A percentile compares a stretch with the other conserved stretches of the same genome.
phyloP scores from a whole-genome alignment of 2,113 vertebrate species.

The Poecilia latipinna region DNA sequence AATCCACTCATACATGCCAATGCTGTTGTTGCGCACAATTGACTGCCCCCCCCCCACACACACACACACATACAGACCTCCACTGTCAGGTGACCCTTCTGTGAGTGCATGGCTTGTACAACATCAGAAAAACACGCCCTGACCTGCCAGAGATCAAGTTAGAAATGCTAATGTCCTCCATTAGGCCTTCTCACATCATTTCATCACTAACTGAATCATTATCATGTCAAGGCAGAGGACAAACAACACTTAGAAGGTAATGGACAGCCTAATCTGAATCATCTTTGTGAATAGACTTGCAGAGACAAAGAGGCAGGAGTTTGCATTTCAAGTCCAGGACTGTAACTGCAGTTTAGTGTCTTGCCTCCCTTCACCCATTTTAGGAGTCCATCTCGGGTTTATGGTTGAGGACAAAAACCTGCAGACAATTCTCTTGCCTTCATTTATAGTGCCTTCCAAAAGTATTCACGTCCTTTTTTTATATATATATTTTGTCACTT shows the following conservation, averaged over 20 bases:
- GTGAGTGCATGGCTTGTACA: too few relatives aligned
- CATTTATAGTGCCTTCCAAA: too few relatives aligned
- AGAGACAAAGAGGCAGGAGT: constrained; percentile 5
- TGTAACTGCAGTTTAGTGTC: not conserved
- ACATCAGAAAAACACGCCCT: constrained; percentile 24
- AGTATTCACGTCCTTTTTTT: too few relatives aligned
- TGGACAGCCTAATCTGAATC: constrained; percentile 30
- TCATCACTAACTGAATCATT: constrained; percentile 61
- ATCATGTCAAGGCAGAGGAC: constrained; percentile 50
- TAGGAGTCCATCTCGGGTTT: not conserved
- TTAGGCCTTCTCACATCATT: constrained; percentile 48
- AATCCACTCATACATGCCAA: constrained; percentile 14
- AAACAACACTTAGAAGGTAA: constrained; percentile 56
- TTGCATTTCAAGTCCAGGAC: not conserved
- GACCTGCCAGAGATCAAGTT: constrained; percentile 30
- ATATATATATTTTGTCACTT: too few relatives aligned
- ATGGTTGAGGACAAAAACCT: not conserved
- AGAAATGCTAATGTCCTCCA: constrained; percentile 46
- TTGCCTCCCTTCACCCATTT: not conserved
- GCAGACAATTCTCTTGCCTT: too few relatives aligned
- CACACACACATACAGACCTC: not conserved
- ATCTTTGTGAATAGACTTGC: constrained; percentile 56
- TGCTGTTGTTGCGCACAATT: constrained; percentile 34
- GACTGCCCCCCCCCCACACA: not conserved
- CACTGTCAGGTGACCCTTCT: not conserved